Percentiles rank a stretch among this genome's conserved stretches.
Conservation (phyloP, 2,113 vertebrate genomes). For the Tragelaphus buxtoni region DNA sequence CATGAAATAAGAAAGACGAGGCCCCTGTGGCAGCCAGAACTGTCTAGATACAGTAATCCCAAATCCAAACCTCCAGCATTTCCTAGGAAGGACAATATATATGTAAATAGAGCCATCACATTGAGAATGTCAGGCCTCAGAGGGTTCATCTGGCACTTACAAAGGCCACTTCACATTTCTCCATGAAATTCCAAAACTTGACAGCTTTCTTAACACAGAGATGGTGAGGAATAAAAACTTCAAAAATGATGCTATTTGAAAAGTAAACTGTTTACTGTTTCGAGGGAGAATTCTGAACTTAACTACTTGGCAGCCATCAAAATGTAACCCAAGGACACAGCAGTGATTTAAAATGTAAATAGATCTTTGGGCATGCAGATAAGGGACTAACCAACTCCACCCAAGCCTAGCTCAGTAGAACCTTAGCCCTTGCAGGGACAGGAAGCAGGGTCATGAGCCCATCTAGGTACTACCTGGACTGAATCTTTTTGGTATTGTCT, state of each 20-base stretch:
- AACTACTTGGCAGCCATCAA: slow-evolving; percentile 13
- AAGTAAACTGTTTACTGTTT: slow-evolving; percentile 56
- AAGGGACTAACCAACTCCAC: background rate
- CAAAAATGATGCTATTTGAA: slow-evolving; percentile 49
- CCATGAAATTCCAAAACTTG: slow-evolving; percentile 68
- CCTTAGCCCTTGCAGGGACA: background rate
- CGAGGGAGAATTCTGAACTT: background rate
- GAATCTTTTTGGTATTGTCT: background rate
- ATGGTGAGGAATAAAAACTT: slow-evolving; percentile 62
- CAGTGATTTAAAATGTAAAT: slow-evolving; percentile 52
- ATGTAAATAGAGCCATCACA: slow-evolving; percentile 69
- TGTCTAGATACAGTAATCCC: background rate
- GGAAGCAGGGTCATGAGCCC: background rate
- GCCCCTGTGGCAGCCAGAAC: background rate
- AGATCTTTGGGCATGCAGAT: background rate
- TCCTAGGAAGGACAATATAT: slow-evolving; percentile 61
- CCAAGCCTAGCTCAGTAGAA: background rate
- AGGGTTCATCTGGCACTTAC: slow-evolving; percentile 55
- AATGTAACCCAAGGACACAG: background rate
- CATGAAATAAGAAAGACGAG: background rate
- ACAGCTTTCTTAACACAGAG: slow-evolving; percentile 68
- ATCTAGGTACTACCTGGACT: background rate
- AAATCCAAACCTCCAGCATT: slow-evolving; percentile 29
- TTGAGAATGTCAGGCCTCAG: slow-evolving; percentile 68
- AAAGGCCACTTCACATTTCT: slow-evolving; percentile 72